These are phyloP conservation scores for Catharus fuscescens DNA, from an alignment of 2,113 vertebrate genomes.

Conservation along the genomic window DNA sequence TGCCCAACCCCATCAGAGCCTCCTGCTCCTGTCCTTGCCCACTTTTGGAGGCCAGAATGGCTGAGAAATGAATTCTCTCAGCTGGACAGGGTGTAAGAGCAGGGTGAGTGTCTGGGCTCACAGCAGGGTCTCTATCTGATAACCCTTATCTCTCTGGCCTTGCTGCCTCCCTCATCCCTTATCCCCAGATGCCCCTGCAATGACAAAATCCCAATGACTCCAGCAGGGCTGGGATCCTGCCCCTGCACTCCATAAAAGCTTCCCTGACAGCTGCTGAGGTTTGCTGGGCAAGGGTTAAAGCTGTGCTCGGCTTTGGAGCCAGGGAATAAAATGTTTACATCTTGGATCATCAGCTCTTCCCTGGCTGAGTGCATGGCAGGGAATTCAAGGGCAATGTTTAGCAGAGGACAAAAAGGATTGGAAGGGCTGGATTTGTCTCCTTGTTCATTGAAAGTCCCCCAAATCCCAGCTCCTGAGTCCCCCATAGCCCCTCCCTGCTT, in stretches of 20 bases:
- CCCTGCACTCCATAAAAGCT: conserved; percentile 49
- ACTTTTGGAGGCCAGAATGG: not conserved
- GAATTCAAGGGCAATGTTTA: conserved; percentile 46
- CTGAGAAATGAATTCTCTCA: not conserved
- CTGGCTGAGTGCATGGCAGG: not conserved
- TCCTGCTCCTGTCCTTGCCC: not conserved
- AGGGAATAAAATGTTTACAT: conserved; percentile 54
- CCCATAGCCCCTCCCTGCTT: not conserved
- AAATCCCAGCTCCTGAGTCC: not conserved
- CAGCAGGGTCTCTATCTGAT: not conserved
- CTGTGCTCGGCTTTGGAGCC: conserved; percentile 37
- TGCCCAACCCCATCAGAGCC: not conserved
- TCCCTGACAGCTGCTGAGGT: conserved; percentile 65
- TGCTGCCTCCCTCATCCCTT: not conserved
- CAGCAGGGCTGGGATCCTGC: not conserved
- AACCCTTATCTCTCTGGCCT: not conserved
- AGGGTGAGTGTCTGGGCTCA: not conserved
- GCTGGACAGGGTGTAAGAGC: not conserved
- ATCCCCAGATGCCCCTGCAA: not conserved
- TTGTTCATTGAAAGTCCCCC: not conserved
- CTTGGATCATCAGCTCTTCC: conserved; percentile 29
- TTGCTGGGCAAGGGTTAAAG: conserved; percentile 73
- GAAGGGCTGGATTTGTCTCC: not conserved
- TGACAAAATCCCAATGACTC: not conserved
- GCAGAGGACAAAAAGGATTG: not conserved